Percentiles rank a stretch among this genome's conserved stretches.
Evolutionary conservation across 2,797 vertebrate species (phyloP).

Genomic region (Poeciliopsis gracilis): DNA sequence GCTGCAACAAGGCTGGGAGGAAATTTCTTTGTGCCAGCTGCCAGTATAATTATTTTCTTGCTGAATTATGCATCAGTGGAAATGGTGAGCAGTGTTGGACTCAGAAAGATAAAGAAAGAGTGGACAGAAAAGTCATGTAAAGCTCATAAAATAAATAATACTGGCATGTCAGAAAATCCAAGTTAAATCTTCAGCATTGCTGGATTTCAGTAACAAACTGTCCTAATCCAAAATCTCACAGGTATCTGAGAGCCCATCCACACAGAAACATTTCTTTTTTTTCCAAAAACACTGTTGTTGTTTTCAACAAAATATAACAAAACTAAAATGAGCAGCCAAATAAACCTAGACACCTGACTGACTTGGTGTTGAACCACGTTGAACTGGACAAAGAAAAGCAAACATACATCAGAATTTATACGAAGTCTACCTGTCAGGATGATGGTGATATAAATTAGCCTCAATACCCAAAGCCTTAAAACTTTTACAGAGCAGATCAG

Average conservation of each 20-base stretch:
- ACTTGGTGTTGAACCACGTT: neutral
- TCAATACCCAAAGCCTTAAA: neutral
- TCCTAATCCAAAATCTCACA: neutral
- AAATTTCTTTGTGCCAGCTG: constrained; percentile 79
- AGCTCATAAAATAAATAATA: constrained; percentile 52
- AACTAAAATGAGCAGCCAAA: too few relatives aligned
- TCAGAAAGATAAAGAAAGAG: constrained; percentile 64
- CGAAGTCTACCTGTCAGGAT: neutral
- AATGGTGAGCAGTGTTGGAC: constrained; percentile 74
- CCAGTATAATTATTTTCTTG: constrained; percentile 78
- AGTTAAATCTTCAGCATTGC: constrained; percentile 31
- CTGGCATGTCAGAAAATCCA: constrained; percentile 23
- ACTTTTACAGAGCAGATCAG: neutral
- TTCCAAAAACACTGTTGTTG: neutral
- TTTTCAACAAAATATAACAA: neutral
- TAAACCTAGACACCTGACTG: neutral
- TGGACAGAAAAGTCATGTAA: constrained; percentile 60
- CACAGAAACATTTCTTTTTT: neutral
- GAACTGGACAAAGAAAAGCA: neutral
- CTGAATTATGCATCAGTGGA: constrained; percentile 81
- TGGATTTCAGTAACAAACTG: constrained; percentile 4
- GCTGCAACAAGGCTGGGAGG: constrained; percentile 68
- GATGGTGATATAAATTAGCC: neutral
- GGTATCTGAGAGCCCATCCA: neutral
- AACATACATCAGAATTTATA: neutral